These are phyloP conservation scores for Mus spicilegus DNA, from an alignment of 2,113 vertebrate genomes.

Conservation along the genomic window DNA sequence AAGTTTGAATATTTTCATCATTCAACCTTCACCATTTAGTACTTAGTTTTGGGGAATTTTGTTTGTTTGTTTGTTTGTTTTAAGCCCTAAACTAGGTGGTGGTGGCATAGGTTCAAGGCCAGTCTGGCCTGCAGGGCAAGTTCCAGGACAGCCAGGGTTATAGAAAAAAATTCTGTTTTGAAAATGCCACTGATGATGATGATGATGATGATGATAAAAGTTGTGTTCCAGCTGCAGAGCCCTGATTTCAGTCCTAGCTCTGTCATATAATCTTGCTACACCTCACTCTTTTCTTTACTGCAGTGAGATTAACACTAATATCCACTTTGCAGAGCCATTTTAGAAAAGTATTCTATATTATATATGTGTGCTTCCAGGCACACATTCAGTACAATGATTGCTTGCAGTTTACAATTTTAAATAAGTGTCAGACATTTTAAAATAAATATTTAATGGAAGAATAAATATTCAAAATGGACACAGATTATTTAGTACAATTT, in stretches of 20 bases:
- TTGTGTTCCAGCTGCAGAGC: background rate
- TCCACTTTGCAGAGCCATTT: background rate
- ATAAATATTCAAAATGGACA: constrained; percentile 18
- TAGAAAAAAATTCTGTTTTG: too few relatives aligned
- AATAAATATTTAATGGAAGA: constrained; percentile 19
- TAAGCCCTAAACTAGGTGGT: too few relatives aligned
- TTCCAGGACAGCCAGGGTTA: too few relatives aligned
- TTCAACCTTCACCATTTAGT: background rate
- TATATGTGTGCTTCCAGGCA: background rate
- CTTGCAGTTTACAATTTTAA: background rate
- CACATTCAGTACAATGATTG: background rate
- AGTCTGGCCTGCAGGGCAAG: too few relatives aligned
- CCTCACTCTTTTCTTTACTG: background rate
- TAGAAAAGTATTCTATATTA: constrained; percentile 21
- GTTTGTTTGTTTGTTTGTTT: too few relatives aligned
- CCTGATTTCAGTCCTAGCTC: background rate
- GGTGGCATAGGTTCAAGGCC: too few relatives aligned
- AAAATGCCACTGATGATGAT: too few relatives aligned
- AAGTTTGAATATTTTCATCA: background rate
- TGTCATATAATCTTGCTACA: background rate
- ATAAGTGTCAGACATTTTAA: background rate
- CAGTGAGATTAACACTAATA: background rate
- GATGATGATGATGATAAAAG: too few relatives aligned
- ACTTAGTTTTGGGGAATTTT: too few relatives aligned
- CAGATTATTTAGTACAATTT: background rate